Percentiles rank a stretch among this genome's conserved stretches.
These are phyloP conservation scores for Andrena fulva DNA, from an alignment of 2,888 invertebrate species.

Conservation along the genomic window DNA sequence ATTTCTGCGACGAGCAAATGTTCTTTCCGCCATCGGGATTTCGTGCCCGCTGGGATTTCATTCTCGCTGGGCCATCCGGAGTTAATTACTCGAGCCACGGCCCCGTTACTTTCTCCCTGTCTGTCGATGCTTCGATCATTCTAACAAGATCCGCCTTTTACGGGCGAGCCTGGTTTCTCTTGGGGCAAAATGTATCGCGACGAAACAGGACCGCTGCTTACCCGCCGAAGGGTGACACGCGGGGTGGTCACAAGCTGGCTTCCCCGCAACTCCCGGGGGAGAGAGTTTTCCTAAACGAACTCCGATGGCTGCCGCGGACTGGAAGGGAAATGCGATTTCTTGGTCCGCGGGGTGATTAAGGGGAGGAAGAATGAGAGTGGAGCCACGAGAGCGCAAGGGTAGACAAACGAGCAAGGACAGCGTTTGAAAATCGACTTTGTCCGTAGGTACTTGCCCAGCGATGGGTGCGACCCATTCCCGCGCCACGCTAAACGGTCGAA, in stretches of 20 bases:
- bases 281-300: not conserved
- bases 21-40: too few species aligned
- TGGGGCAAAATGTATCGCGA: slow-evolving; percentile 25
- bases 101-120: not conserved
- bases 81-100: not conserved
- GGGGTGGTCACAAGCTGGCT: not conserved
- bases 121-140: slow-evolving; percentile 23
- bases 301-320: not conserved
- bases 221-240: slow-evolving; percentile 13
- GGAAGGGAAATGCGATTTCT: not conserved
- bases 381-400: slow-evolving; percentile 27
- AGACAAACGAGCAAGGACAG: slow-evolving; percentile 43
- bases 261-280: not conserved
- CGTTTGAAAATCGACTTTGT: slow-evolving; percentile 52
- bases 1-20: too few species aligned
- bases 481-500: not conserved
- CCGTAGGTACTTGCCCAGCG: slow-evolving; percentile 24
- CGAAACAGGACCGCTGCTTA: slow-evolving; percentile 28
- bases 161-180: not conserved
- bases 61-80: not conserved
- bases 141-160: slow-evolving; percentile 14
- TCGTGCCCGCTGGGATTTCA: not conserved
- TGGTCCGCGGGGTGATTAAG: slow-evolving; percentile 15
- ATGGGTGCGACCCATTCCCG: slow-evolving; percentile 15
- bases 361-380: slow-evolving; percentile 28